Conservation (phyloP, 2,888 invertebrate species). For the Latrodectus elegans region DNA sequence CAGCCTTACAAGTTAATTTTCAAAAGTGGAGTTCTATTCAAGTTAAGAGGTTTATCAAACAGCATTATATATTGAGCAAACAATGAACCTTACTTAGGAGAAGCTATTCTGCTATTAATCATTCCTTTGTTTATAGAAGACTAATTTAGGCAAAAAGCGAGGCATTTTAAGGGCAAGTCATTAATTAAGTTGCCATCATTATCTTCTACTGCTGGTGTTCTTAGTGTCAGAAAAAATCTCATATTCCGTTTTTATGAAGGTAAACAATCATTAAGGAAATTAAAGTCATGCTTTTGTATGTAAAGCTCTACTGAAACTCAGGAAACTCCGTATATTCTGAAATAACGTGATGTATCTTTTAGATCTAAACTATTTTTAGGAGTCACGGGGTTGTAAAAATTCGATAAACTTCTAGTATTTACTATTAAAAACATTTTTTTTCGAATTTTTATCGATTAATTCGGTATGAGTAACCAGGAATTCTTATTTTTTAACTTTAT, state of each 20-base stretch:
- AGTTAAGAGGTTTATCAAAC: constrained; percentile 50
- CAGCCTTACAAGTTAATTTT: constrained; percentile 14
- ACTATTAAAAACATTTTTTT: too few relatives aligned
- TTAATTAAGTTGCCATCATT: constrained; percentile 54
- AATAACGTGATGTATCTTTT: too few relatives aligned
- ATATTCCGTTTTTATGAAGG: constrained; percentile 24
- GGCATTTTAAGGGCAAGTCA: constrained; percentile 32
- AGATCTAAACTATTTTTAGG: too few relatives aligned
- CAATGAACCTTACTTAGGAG: constrained; percentile 12
- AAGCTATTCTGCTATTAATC: constrained; percentile 42
- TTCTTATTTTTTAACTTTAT: too few relatives aligned
- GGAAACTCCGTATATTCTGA: too few relatives aligned
- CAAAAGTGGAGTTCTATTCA: neutral
- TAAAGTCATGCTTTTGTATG: constrained; percentile 31
- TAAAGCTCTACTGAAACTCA: neutral
- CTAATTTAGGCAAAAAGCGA: constrained; percentile 40
- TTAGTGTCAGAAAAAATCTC: constrained; percentile 5
- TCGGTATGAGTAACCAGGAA: too few relatives aligned
- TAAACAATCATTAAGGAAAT: constrained; percentile 46
- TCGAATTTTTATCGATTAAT: too few relatives aligned
- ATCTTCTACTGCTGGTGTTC: constrained; percentile 37
- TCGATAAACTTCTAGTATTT: too few relatives aligned
- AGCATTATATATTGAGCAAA: constrained; percentile 45
- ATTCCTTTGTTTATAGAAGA: constrained; percentile 49
- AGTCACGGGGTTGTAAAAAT: too few relatives aligned